Evolutionary conservation across 2,888 invertebrate species (phyloP).

Genomic region (Malacosoma neustria): DNA sequence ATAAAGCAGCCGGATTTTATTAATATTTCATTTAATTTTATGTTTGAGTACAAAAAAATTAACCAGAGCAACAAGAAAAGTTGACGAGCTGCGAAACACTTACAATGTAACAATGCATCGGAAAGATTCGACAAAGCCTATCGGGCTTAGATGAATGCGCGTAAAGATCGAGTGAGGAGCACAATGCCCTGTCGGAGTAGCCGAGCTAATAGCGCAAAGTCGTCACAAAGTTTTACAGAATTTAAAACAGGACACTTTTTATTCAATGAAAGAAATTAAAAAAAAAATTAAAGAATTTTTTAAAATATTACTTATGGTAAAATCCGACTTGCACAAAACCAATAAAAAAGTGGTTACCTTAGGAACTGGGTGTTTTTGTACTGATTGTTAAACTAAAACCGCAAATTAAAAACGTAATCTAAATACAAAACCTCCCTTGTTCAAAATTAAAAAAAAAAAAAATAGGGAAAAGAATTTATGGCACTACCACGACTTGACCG

Average conservation of each 20-base stretch:
- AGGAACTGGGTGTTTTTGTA: constrained; percentile 36
- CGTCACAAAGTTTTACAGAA: too few species aligned
- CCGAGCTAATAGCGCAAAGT: too few species aligned
- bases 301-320: not conserved
- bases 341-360: constrained; percentile 19
- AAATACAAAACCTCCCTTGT: constrained; percentile 2
- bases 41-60: too few species aligned
- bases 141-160: too few species aligned
- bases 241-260: not conserved
- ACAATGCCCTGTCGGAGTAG: too few species aligned
- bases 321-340: constrained; percentile 4
- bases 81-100: too few species aligned
- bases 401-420: not conserved
- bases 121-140: too few species aligned
- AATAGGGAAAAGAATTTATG: constrained; percentile 41
- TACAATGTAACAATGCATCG: too few species aligned
- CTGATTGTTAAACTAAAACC: constrained; percentile 16
- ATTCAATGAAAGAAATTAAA: constrained; percentile 1
- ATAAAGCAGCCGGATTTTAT: too few species aligned
- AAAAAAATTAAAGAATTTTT: not conserved
- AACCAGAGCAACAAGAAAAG: too few species aligned
- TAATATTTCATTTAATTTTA: too few species aligned
- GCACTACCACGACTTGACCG: constrained; percentile 30
- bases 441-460: constrained; percentile 10
- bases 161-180: too few species aligned